phyloP scores from a whole-genome alignment of 2,113 vertebrate genomes.

The Phycodurus eques region DNA sequence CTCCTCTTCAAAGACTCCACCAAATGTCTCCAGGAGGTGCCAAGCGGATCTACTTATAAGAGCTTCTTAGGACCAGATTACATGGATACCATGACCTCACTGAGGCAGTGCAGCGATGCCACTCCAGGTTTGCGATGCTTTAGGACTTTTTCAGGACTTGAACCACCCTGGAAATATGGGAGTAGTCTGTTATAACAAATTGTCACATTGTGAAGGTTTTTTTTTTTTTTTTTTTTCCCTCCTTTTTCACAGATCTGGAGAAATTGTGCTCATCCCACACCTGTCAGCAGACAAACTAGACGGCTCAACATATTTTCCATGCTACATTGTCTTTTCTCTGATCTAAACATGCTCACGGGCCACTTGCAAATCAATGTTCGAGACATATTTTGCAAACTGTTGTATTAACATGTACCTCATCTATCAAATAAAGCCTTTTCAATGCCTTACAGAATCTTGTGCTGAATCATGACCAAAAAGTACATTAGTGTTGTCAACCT shows the following conservation, averaged over 20 bases:
- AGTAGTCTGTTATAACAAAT: neutral
- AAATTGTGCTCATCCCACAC: conserved; percentile 74
- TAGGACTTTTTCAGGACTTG: neutral
- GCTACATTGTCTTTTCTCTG: conserved; percentile 17
- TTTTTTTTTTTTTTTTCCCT: neutral
- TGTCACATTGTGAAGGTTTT: neutral
- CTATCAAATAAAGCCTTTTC: conserved; percentile 56
- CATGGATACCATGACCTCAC: conserved; percentile 38
- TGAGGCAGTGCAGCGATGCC: conserved; percentile 44
- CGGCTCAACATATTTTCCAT: conserved; percentile 1
- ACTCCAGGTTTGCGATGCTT: conserved; percentile 64
- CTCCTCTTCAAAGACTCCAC: conserved; percentile 79
- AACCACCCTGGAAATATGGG: neutral
- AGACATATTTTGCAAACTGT: neutral
- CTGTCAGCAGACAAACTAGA: conserved; percentile 52
- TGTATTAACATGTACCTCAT: conserved; percentile 24
- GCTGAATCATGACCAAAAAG: neutral
- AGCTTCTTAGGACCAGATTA: conserved; percentile 62
- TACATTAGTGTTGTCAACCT: neutral
- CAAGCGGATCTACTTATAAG: neutral
- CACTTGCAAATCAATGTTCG: neutral
- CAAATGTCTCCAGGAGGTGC: conserved; percentile 70
- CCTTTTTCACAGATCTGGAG: conserved; percentile 71
- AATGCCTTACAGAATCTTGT: neutral
- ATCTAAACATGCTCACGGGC: conserved; percentile 7